phyloP scores from a whole-genome alignment of 2,888 invertebrate genomes.

The Tenthredo notha region DNA sequence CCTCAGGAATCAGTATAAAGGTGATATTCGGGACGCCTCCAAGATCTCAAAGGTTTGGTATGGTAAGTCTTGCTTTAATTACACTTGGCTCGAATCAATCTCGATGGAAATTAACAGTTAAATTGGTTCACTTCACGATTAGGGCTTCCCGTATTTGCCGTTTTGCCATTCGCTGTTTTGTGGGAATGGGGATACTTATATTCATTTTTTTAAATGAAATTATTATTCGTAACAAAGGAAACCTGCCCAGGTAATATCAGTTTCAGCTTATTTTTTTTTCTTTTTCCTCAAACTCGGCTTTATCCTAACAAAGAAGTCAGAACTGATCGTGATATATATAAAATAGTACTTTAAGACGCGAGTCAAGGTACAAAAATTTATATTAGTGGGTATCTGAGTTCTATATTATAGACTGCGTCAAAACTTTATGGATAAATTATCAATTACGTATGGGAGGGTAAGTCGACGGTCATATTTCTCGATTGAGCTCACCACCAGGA shows the following conservation, averaged over 20 bases:
- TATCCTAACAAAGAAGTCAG: slow-evolving; percentile 16
- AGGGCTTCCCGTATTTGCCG: slow-evolving; percentile 18
- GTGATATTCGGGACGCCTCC: slow-evolving; percentile 13
- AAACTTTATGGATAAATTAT: slow-evolving; percentile 66
- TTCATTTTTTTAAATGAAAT: background rate
- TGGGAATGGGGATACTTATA: background rate
- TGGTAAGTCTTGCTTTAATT: slow-evolving; percentile 74
- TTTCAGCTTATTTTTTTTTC: too few relatives aligned
- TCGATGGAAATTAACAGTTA: slow-evolving; percentile 76
- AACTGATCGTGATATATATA: slow-evolving; percentile 39
- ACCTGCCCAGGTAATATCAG: background rate
- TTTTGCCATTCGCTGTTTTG: slow-evolving; percentile 4
- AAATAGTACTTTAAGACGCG: slow-evolving; percentile 30
- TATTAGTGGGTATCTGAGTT: slow-evolving; percentile 51
- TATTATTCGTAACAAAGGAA: slow-evolving; percentile 17
- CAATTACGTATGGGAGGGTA: slow-evolving; percentile 61
- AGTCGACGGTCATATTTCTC: slow-evolving; percentile 61
- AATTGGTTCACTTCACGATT: slow-evolving; percentile 35
- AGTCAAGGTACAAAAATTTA: slow-evolving; percentile 39
- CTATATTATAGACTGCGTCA: slow-evolving; percentile 58
- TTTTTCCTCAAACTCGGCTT: background rate
- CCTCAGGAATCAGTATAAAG: slow-evolving; percentile 58
- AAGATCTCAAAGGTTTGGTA: slow-evolving; percentile 68
- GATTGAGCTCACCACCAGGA: slow-evolving; percentile 55
- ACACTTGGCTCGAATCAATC: slow-evolving; percentile 77